Evolutionary conservation across 2,113 vertebrate species (phyloP).

Genomic region (Otis tarda): DNA sequence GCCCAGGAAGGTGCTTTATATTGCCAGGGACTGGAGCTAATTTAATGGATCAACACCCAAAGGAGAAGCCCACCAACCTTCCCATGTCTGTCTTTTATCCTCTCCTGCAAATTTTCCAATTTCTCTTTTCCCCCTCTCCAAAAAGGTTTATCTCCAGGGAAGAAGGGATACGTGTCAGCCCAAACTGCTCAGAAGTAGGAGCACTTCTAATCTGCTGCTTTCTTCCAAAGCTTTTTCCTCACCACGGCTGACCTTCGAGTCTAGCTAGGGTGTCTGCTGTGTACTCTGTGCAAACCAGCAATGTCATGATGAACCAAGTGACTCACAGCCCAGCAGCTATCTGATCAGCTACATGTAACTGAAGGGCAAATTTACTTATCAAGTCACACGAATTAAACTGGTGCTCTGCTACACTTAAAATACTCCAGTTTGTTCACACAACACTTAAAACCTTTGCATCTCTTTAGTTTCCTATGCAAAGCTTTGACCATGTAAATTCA

Average conservation of each 20-base stretch:
- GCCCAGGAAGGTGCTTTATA: neutral
- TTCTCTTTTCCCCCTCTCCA: neutral
- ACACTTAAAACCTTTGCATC: neutral
- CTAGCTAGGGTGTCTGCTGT: neutral
- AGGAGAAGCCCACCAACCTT: neutral
- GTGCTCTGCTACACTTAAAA: neutral
- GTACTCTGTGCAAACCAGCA: neutral
- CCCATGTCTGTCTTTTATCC: neutral
- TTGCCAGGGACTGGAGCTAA: neutral
- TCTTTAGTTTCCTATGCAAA: neutral
- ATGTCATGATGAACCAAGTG: neutral
- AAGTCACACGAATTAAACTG: rapidly evolving
- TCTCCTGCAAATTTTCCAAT: neutral
- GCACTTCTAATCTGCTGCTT: neutral
- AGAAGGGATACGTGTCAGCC: neutral
- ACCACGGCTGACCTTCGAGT: neutral
- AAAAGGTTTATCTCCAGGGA: neutral
- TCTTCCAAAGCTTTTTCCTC: neutral
- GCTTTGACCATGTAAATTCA: neutral
- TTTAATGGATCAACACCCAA: neutral
- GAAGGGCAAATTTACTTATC: neutral
- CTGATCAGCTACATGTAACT: neutral
- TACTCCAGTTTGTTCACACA: neutral
- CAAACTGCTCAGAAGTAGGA: neutral
- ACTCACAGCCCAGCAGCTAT: neutral